These are phyloP conservation scores for Xylocopa sonorina DNA, from an alignment of 1,140 invertebrate species.

Conservation along the genomic window DNA sequence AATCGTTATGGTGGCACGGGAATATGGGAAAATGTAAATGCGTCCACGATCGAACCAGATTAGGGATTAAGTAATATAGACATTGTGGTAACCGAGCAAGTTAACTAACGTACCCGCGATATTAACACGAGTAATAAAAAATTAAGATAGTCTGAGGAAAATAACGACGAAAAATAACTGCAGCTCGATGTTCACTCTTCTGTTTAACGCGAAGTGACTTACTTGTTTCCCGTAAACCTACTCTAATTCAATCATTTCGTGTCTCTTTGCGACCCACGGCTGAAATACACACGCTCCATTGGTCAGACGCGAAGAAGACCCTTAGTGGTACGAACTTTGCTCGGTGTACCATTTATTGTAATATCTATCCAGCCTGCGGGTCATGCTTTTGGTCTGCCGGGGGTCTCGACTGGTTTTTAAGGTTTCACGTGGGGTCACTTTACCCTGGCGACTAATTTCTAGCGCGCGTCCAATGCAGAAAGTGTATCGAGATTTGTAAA, in stretches of 20 bases:
- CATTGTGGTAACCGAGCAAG: background rate
- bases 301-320: constrained; percentile 42
- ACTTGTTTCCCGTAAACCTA: background rate
- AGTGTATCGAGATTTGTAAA: constrained; percentile 27
- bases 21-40: background rate
- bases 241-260: constrained; percentile 9
- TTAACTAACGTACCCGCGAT: background rate
- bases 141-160: too few relatives aligned
- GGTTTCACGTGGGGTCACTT: constrained; percentile 62
- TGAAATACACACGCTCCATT: constrained; percentile 1
- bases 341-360: constrained; percentile 61
- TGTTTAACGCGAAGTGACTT: too few relatives aligned
- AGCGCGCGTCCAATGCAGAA: constrained; percentile 2
- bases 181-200: too few relatives aligned
- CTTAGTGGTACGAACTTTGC: constrained; percentile 44
- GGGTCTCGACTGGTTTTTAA: constrained; percentile 59
- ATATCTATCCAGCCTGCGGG: constrained; percentile 68
- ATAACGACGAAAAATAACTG: too few relatives aligned
- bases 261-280: background rate
- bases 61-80: background rate
- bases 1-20: background rate
- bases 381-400: constrained; percentile 61
- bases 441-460: constrained; percentile 40
- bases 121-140: background rate
- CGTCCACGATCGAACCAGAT: background rate